Evolutionary conservation across 2,888 invertebrate genomes (phyloP), one percentile per base, ranked within the genome.

Genomic region (Campoplex capitator): DNA sequence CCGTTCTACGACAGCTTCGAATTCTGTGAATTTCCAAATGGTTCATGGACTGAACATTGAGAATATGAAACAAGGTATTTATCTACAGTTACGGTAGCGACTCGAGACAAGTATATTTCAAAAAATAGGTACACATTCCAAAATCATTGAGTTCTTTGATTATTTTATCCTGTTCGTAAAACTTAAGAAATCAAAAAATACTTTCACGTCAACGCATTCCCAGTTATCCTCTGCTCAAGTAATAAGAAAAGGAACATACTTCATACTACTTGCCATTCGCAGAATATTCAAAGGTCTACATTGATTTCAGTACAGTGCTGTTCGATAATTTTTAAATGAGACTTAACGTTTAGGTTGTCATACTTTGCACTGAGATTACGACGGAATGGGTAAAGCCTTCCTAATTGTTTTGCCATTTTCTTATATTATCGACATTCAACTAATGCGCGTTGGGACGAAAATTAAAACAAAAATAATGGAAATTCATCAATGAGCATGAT

Each of bases 261-360:
- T 51, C 42, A 45, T 45, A 16, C 16, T 28, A 1, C 16, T 13
- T 89, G 88, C 75, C 51, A 88, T 88, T 86, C 82, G 86, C 13
- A 13, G 45, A 45, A 89, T 82, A 73, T 88, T 86, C 88, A 71
- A 89, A 89, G 86, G 88, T 92, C 90, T 88, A 89, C 89, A 88
- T 90, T 90, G 79, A 75, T 88, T 23, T 85, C 75, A 73, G 58
- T 81, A 65, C 67, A 79, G 42, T 42, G 23, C 42, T 42, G 35
- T 9, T 42, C 1, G 68, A 68, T 42, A 42, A 68, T 23, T 68
- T 13, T 8, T 42, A 68, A 42, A n/a, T 32, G n/a, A 11, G 42
- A 42, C 3, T 11, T 45, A 2, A 13, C 45, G 45, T 45, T 0
- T 45, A 13, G 45, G 13, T 45, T 45, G 45, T 13, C 13, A 45